Evolutionary conservation across 2,797 vertebrate genomes (phyloP).

Genomic region (Cheirogaleus major): DNA sequence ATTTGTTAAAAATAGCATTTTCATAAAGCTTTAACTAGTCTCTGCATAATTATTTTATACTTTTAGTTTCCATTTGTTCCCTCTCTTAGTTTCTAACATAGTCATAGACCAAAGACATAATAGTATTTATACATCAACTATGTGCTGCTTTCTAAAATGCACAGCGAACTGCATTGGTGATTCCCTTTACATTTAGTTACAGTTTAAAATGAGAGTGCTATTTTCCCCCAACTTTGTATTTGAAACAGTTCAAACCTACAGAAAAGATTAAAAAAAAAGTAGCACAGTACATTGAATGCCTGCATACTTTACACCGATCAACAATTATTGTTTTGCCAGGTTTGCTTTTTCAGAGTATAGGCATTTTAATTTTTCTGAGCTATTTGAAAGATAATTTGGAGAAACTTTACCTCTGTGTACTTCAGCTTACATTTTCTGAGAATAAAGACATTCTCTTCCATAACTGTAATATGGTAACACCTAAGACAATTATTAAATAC

Average conservation of each 20-base stretch:
- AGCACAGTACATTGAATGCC: not conserved
- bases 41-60: not conserved
- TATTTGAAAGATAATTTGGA: constrained; percentile 11
- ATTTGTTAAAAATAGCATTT: not conserved
- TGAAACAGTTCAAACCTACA: not conserved
- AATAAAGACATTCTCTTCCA: not conserved
- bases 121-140: not conserved
- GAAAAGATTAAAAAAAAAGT: not conserved
- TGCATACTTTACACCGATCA: not conserved
- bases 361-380: not conserved
- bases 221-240: not conserved
- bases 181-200: not conserved
- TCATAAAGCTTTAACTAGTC: not conserved
- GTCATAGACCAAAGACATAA: not conserved
- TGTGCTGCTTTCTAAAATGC: not conserved
- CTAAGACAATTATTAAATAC: not conserved
- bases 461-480: not conserved
- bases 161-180: not conserved
- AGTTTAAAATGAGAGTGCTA: not conserved
- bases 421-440: not conserved
- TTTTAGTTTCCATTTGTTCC: not conserved
- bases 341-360: not conserved
- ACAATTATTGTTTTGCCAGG: not conserved
- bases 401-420: not conserved
- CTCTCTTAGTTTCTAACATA: not conserved